Conservation (phyloP, 2,888 invertebrate species). For the Heliconius ethilla region DNA sequence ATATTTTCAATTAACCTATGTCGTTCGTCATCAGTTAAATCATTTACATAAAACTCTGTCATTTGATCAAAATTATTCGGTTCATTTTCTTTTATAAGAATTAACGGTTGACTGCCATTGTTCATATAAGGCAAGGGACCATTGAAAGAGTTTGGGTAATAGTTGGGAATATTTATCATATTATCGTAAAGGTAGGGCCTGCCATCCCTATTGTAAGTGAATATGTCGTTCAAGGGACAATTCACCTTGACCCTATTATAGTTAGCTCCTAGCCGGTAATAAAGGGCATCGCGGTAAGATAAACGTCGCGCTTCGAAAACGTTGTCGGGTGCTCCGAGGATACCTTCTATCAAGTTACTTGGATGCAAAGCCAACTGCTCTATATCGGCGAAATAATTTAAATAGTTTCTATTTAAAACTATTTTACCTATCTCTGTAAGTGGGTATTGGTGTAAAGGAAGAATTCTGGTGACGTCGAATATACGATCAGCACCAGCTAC, state of each 20-base stretch:
- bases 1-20: slow-evolving; percentile 90
- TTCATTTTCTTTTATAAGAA: slow-evolving; percentile 85
- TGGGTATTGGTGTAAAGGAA: slow-evolving; percentile 89
- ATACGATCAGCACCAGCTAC: slow-evolving; percentile 87
- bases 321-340: slow-evolving; percentile 94
- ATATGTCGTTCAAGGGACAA: slow-evolving; percentile 87
- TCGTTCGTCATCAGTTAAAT: slow-evolving; percentile 86
- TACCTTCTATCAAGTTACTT: slow-evolving; percentile 93
- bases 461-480: slow-evolving; percentile 94
- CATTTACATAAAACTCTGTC: slow-evolving; percentile 88
- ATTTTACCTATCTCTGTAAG: slow-evolving; percentile 91
- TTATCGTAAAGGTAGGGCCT: slow-evolving; percentile 87
- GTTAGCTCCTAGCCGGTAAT: slow-evolving; percentile 92
- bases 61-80: slow-evolving; percentile 94
- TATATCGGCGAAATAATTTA: slow-evolving; percentile 94
- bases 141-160: slow-evolving; percentile 95
- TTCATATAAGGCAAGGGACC: slow-evolving; percentile 88
- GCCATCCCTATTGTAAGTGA: slow-evolving; percentile 94
- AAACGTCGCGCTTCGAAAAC: slow-evolving; percentile 92
- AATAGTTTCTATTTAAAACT: slow-evolving; percentile 91
- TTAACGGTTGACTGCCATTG: slow-evolving; percentile 77
- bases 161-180: slow-evolving; percentile 94
- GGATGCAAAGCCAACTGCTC: slow-evolving; percentile 95
- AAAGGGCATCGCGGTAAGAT: slow-evolving; percentile 93
- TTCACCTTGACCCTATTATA: slow-evolving; percentile 95